Percentiles rank a stretch among this genome's conserved stretches.
These are phyloP conservation scores for Chrysolina oricalcia DNA, from an alignment of 2,888 invertebrate species.

Conservation along the genomic window DNA sequence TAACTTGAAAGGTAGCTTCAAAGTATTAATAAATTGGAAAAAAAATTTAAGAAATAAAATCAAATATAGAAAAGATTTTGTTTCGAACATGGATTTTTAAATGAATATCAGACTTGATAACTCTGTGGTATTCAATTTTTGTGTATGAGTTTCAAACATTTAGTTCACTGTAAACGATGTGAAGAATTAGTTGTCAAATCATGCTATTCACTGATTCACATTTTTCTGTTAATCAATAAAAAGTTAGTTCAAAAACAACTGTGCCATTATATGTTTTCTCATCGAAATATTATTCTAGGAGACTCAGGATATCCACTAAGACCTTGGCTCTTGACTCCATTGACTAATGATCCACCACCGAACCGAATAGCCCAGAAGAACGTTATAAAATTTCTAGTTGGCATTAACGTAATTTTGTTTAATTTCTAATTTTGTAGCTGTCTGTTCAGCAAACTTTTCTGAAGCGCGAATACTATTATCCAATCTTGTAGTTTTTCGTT, in stretches of 20 bases:
- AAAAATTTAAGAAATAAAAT: too few species aligned
- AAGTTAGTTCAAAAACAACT: not conserved
- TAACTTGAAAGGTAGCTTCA: slow-evolving; percentile 19
- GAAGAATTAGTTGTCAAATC: too few species aligned
- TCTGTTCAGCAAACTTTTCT: slow-evolving; percentile 6
- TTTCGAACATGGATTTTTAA: too few species aligned
- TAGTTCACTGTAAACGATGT: too few species aligned
- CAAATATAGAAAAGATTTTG: too few species aligned
- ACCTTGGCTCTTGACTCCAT: slow-evolving; percentile 42
- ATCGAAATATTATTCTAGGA: slow-evolving; percentile 19
- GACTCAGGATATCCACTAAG: slow-evolving; percentile 39
- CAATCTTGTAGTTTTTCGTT: slow-evolving; percentile 4
- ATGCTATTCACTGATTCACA: too few species aligned
- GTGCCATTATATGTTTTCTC: slow-evolving; percentile 1
- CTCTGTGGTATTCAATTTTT: too few species aligned
- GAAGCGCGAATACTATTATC: slow-evolving; percentile 3
- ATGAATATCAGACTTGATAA: too few species aligned
- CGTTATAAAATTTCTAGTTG: slow-evolving; percentile 34
- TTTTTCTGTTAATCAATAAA: too few species aligned
- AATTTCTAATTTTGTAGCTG: slow-evolving; percentile 7
- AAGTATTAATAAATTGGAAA: not conserved
- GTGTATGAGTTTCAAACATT: too few species aligned
- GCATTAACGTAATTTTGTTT: slow-evolving; percentile 2
- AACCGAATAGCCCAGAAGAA: slow-evolving; percentile 34
- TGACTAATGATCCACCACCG: slow-evolving; percentile 19